Evolutionary conservation across 1,140 invertebrate genomes (phyloP).

Genomic region (Hyles euphorbiae): DNA sequence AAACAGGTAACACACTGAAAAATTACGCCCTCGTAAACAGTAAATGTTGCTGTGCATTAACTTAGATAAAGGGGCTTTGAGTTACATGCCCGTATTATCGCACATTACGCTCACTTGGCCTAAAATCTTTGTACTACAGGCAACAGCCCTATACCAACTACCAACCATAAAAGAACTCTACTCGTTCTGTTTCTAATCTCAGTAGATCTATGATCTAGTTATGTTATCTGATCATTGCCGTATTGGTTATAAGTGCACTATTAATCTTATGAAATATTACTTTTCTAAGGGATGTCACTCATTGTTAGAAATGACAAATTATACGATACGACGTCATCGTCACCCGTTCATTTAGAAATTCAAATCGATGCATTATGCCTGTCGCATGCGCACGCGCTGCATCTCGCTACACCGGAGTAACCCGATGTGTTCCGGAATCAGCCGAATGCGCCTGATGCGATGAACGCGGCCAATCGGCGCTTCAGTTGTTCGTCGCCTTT

Average conservation of each 20-base stretch:
- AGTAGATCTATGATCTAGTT: too few species aligned
- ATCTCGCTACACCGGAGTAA: slow-evolving; percentile 26
- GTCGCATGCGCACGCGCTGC: slow-evolving; percentile 33
- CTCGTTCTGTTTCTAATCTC: too few species aligned
- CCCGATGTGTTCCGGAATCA: slow-evolving; percentile 7
- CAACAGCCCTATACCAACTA: too few species aligned
- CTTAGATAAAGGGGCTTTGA: too few species aligned
- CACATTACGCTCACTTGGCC: too few species aligned
- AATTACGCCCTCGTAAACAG: slow-evolving; percentile 39
- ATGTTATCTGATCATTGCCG: too few species aligned
- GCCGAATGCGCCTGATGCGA: slow-evolving; percentile 8
- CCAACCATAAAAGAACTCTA: too few species aligned
- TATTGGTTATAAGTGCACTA: too few species aligned
- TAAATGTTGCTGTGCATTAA: slow-evolving; percentile 4
- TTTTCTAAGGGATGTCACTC: too few species aligned
- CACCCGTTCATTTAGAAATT: neutral
- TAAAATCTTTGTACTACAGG: too few species aligned
- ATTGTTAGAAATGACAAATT: slow-evolving; percentile 1
- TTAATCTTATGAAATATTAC: too few species aligned
- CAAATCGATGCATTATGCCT: slow-evolving; percentile 9
- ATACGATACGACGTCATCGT: slow-evolving; percentile 5
- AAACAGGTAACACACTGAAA: slow-evolving; percentile 47
- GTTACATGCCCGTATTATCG: too few species aligned
- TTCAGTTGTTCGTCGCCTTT: slow-evolving; percentile 33
- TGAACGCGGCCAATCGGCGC: slow-evolving; percentile 28